These are phyloP conservation scores for Gortyna flavago DNA, from an alignment of 2,888 invertebrate species.

Conservation along the genomic window DNA sequence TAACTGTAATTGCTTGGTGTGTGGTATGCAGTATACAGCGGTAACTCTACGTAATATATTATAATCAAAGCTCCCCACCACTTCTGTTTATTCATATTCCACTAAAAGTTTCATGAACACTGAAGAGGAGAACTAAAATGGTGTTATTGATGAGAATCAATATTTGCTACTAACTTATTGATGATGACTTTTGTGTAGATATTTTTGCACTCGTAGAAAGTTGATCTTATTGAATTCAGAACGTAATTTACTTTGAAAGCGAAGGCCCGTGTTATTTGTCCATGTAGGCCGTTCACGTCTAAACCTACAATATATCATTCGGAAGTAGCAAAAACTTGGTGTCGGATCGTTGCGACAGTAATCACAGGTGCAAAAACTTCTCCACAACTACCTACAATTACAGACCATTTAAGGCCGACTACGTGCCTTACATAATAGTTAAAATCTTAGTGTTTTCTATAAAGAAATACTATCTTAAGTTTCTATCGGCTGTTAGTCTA, in stretches of 20 bases:
- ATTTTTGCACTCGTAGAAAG: constrained; percentile 12
- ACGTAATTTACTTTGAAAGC: constrained; percentile 48
- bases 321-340: constrained; percentile 84
- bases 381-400: constrained; percentile 86
- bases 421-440: constrained; percentile 85
- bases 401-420: constrained; percentile 85
- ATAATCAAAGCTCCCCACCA: constrained; percentile 15
- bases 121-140: background rate
- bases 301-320: constrained; percentile 83
- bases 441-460: constrained; percentile 81
- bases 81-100: constrained; percentile 16
- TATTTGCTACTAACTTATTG: background rate
- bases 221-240: constrained; percentile 39
- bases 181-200: background rate
- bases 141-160: background rate
- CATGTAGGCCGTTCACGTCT: constrained; percentile 57
- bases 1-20: constrained; percentile 45
- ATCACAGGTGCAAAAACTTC: constrained; percentile 83
- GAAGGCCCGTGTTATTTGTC: constrained; percentile 46
- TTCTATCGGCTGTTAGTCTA: constrained; percentile 64
- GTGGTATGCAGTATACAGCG: constrained; percentile 37
- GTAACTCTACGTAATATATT: constrained; percentile 20
- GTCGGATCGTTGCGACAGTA: constrained; percentile 84
- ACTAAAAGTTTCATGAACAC: background rate
- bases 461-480: constrained; percentile 70